Evolutionary conservation across 2,888 invertebrate genomes (phyloP), one percentile per base, ranked within the genome.

Genomic region (Hybos culiciformis): DNA sequence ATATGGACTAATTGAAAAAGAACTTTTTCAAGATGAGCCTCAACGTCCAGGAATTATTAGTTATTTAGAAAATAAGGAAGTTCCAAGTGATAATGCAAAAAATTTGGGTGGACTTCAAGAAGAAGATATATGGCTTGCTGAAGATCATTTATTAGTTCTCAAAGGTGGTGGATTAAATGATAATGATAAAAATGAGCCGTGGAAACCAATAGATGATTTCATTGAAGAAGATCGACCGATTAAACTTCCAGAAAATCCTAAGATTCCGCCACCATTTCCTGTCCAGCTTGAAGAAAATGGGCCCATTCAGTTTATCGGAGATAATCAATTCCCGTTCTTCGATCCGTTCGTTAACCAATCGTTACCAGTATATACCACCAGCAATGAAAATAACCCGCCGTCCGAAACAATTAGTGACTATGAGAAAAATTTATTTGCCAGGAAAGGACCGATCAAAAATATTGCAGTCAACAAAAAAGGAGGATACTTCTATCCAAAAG

Each of bases 201-300:
- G 88, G 88, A 76, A 81, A 41, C 79, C 88, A 18, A 84, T 90
- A 53, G 90, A 90, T 60, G 76, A 81, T 61, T 90, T 83, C 64
- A 74, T 80, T 63, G 86, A 87, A 50, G 86, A 87, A 20, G 72
- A 74, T 57, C 76, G 88, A 56, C 87, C 83, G 67, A 84, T 90
- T 59, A 86, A 85, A 67, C 74, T 90, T 56, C 87, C 88, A 34
- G 67, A 77, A 41, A 78, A 80, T 64, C 86, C 87, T 9, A 80
- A 80, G 66, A 78, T 88, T 56, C 87, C 90, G 67, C 90, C 90
- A 74, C 90, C 90, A 70, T 90, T 90, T 80, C 90, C 90, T 62
- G 81, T 90, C 68, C 87, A 84, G 70, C 79, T 90, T 66, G 74
- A 76, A 65, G 84, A 87, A 62, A 75, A 80, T 60, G 88, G 86